A percentile compares a stretch with the other conserved stretches of the same genome.
phyloP scores from a whole-genome alignment of 2,888 invertebrate genomes.

The Helicoverpa assulta region DNA sequence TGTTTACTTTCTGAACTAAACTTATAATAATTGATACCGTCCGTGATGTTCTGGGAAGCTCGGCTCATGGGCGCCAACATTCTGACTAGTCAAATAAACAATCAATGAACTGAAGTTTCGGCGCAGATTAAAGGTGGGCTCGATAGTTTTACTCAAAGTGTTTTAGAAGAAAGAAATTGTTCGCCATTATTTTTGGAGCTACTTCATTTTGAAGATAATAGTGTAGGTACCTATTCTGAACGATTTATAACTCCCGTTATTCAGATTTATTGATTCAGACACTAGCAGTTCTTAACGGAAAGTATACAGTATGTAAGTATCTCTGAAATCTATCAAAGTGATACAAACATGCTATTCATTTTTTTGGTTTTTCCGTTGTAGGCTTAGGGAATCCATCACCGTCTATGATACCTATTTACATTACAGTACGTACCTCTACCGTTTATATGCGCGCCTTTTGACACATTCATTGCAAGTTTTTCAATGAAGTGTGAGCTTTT shows the following conservation, averaged over 20 bases:
- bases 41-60: conserved; percentile 66
- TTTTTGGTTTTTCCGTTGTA: no score
- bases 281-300: no score
- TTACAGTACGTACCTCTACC: no score
- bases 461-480: no score
- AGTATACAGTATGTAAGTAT: no score
- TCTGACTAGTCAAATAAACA: conserved; percentile 68
- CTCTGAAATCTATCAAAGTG: not conserved
- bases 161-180: conserved; percentile 9
- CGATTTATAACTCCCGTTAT: no score
- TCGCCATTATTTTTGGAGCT: not conserved
- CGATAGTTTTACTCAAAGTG: conserved; percentile 17
- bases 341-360: conserved; percentile 19
- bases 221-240: no score
- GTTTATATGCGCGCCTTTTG: no score
- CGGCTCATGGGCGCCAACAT: conserved; percentile 69
- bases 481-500: no score
- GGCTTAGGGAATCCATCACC: no score
- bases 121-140: conserved; percentile 54
- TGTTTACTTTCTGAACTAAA: conserved; percentile 61
- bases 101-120: conserved; percentile 57
- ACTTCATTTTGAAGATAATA: not conserved
- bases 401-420: no score
- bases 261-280: no score
- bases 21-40: conserved; percentile 64